Evolutionary conservation across 2,797 vertebrate genomes (phyloP), one percentile per base, ranked within the genome.

Genomic region (Argentina silus): DNA sequence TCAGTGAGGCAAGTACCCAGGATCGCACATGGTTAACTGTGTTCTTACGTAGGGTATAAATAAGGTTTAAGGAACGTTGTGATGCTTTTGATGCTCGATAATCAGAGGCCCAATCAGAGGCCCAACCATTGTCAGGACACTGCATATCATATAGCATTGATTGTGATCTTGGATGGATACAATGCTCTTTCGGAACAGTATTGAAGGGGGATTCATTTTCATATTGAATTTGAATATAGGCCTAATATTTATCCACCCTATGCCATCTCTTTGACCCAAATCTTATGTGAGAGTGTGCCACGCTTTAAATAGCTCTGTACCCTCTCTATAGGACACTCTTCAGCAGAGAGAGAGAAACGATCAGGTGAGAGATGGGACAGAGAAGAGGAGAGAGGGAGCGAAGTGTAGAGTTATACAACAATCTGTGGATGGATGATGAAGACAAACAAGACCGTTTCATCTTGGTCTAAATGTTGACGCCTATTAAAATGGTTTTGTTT

Each of bases 211-310:
- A 36, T 36, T 36, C 27, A 36, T 51, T 43, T 10, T 11, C 14
- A 45, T 17, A 45, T 44, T 9, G 17, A 48, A 45, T 19, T 70
- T 7, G 59, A 47, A 60, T 21, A 67, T 23, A 50, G 48, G 73
- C 73, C 67, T 62, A 64, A 86, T 77, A 74, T 81, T 84, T 72
- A 69, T 45, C 27, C 48, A 88, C 84, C 86, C 85, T 80, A 76
- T 83, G 85, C 78, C 80, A 85, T 92, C 81, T 90, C 89, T 90
- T 89, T 93, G 90, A 93, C 88, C 91, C 90, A 93, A 78, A 92
- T 93, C 75, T 92, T 93, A 77, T 88, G 74, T 82, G 83, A 80
- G 81, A 74, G 81, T 79, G 81, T 67, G 74, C 60, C 69, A 81
- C 64, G 87, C 91, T 92, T 93, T 92, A 92, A 93, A 93, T 93